Evolutionary conservation across 2,888 invertebrate species (phyloP).

Genomic region (Dorcus hopei): DNA sequence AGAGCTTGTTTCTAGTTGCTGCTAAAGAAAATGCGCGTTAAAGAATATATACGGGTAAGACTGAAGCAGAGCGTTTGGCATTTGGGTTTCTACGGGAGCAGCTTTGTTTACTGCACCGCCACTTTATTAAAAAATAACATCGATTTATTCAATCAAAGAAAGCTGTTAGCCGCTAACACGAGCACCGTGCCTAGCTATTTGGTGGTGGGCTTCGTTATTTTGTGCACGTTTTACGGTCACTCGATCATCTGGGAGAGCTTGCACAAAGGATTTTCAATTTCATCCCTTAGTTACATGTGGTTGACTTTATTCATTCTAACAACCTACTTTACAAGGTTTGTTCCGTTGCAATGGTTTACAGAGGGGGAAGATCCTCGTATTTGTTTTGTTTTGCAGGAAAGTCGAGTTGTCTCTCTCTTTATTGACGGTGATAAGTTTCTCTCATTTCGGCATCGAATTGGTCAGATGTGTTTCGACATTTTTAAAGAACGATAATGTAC

Average conservation of each 20-base stretch:
- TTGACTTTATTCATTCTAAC: conserved; percentile 32
- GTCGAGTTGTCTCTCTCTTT: conserved; percentile 28
- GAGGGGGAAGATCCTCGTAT: background rate
- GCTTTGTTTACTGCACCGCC: conserved; percentile 37
- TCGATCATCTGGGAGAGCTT: conserved; percentile 37
- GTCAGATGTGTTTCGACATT: conserved; percentile 23
- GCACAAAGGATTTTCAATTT: conserved; percentile 27
- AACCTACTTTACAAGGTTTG: conserved; percentile 30
- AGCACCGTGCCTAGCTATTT: conserved; percentile 31
- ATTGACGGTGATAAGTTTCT: conserved; percentile 25
- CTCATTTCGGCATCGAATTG: conserved; percentile 25
- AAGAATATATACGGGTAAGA: conserved; percentile 36
- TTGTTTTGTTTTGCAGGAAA: conserved; percentile 18
- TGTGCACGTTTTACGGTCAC: conserved; percentile 39
- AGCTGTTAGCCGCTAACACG: conserved; percentile 23
- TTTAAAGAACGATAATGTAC: conserved; percentile 16
- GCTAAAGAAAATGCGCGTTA: conserved; percentile 36
- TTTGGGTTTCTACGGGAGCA: conserved; percentile 38
- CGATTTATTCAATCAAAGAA: conserved; percentile 31
- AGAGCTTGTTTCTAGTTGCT: conserved; percentile 31
- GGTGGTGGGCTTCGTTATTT: conserved; percentile 36
- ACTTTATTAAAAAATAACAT: conserved; percentile 36
- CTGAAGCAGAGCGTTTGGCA: conserved; percentile 40
- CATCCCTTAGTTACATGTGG: conserved; percentile 30
- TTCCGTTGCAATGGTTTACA: background rate